phyloP scores from a whole-genome alignment of 2,797 vertebrate species.

The Anabas testudineus region DNA sequence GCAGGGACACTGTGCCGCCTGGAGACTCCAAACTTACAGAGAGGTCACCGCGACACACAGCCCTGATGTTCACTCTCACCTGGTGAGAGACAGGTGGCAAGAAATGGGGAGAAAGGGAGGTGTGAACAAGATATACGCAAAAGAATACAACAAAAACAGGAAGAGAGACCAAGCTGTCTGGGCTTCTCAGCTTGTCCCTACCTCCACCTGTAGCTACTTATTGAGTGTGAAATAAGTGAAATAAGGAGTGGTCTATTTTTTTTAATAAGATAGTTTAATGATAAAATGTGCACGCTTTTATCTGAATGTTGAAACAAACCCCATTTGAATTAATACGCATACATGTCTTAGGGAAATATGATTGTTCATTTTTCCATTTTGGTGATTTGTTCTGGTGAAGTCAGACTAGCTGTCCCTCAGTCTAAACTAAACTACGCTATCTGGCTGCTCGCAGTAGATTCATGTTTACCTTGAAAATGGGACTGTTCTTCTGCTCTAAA shows the following conservation, averaged over 20 bases:
- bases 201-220: background rate
- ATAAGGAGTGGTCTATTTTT: background rate
- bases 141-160: background rate
- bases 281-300: background rate
- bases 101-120: constrained; percentile 9
- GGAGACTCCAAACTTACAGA: constrained; percentile 73
- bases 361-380: background rate
- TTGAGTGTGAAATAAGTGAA: constrained; percentile 4
- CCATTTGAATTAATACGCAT: too few species aligned
- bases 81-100: constrained; percentile 49
- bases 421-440: background rate
- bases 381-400: background rate
- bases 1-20: constrained; percentile 59
- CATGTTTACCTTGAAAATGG: background rate
- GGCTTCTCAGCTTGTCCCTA: background rate
- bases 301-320: background rate
- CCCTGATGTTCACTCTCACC: constrained; percentile 74
- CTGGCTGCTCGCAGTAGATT: background rate
- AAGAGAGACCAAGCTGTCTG: background rate
- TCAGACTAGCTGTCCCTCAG: background rate
- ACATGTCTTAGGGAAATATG: background rate
- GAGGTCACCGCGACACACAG: constrained; percentile 77
- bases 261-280: background rate
- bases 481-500: background rate
- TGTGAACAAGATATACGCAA: constrained; percentile 10